Conservation (phyloP, 2,888 invertebrate species). For the Agrypnus murinus region DNA sequence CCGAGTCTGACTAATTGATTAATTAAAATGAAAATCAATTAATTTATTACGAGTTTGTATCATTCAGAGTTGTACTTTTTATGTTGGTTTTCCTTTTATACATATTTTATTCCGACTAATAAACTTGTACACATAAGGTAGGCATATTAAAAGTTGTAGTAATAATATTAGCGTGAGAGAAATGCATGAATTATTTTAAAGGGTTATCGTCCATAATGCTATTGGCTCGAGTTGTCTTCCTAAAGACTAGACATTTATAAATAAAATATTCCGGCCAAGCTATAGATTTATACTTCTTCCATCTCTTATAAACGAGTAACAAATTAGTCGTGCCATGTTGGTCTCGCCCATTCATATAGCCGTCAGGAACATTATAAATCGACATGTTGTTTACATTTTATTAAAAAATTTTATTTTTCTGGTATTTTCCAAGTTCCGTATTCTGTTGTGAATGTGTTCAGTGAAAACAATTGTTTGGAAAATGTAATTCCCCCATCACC, state of each 20-base stretch:
- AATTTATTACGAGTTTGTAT: constrained; percentile 31
- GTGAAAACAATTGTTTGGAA: too few species aligned
- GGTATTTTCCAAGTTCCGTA: constrained; percentile 5
- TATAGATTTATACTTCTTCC: constrained; percentile 22
- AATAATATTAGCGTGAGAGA: constrained; percentile 29
- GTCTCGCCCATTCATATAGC: constrained; percentile 12
- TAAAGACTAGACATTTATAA: constrained; percentile 37
- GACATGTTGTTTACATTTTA: constrained; percentile 24
- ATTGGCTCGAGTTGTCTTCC: neutral
- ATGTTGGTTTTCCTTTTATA: too few species aligned
- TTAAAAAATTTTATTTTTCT: constrained; percentile 21
- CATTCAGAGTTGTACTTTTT: constrained; percentile 1
- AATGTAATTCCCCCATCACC: too few species aligned
- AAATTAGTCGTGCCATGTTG: constrained; percentile 26
- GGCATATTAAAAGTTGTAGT: too few species aligned
- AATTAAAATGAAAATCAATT: constrained; percentile 42
- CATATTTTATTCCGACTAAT: constrained; percentile 5
- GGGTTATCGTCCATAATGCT: constrained; percentile 18
- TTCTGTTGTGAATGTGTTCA: neutral
- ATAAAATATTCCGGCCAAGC: constrained; percentile 25
- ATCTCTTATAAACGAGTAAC: constrained; percentile 14
- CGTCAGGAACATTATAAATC: constrained; percentile 30
- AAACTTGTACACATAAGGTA: constrained; percentile 20
- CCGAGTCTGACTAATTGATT: constrained; percentile 33
- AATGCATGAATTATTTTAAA: constrained; percentile 32